Evolutionary conservation across 2,113 vertebrate genomes (phyloP), one percentile per base, ranked within the genome.

Genomic region (Hypomesus transpacificus): DNA sequence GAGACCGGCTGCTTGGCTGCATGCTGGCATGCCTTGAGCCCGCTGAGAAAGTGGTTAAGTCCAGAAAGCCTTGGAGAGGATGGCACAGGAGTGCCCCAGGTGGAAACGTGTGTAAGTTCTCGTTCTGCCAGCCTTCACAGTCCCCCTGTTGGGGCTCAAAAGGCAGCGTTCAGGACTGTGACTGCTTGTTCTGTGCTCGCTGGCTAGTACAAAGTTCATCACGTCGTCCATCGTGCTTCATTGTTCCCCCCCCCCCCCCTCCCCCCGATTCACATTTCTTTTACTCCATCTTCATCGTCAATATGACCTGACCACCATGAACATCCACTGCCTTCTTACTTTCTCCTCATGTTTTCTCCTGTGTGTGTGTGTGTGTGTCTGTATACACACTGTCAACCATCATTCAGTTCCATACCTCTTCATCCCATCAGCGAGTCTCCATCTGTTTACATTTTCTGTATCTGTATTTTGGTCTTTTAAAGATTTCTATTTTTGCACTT

Each of bases 11-110:
- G 76, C 81, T 85, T 88, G 81, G 83, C 78, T 87, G 90, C 86
- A 89, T 88, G 88, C 67, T 82, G 64, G 90, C 89, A 90, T 90
- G 90, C 18, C 73, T 75, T 77, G 66, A 75, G 68, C 54, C 31
- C 46, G 22, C 3, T 31, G 18, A 59, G 75, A 34, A 34, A 52
- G 76, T 80, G 66, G 82, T 79, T 82, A 79, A 74, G 81, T 85
- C 75, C 9, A 67, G 59, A 68, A 57, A 78, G 78, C 70, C 34
- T 9, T 57, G 75, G 65, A 74, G 68, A 67, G 60, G 72, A 79
- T 46, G 70, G 80, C 76, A 18, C 56, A 21, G 71, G 72, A 62
- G 39, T 54, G 24, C 24, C 64, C 63, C 39, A 76, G 64, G 53
- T 64, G 66, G 64, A 60, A 57, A 22, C 62, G n/a, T 39, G 53